These are phyloP conservation scores for Pantelozetes paolii DNA, from an alignment of 2,888 invertebrate species.

Conservation along the genomic window DNA sequence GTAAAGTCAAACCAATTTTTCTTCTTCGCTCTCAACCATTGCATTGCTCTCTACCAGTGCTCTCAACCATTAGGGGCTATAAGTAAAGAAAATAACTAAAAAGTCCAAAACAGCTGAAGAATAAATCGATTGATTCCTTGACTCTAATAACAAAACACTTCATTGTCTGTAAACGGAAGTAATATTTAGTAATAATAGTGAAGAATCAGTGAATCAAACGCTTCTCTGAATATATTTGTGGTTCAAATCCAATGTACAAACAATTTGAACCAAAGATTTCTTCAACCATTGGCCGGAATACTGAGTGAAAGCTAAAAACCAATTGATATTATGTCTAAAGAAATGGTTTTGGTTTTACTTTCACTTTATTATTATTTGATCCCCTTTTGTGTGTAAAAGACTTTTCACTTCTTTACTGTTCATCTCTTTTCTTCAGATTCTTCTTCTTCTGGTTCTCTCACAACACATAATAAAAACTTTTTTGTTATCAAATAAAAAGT, in stretches of 20 bases:
- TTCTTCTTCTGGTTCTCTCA: too few species aligned
- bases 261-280: too few species aligned
- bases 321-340: too few species aligned
- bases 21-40: background rate
- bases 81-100: background rate
- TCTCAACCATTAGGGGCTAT: background rate
- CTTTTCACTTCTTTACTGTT: too few species aligned
- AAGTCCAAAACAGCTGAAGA: background rate
- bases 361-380: too few species aligned
- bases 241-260: too few species aligned
- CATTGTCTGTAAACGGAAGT: background rate
- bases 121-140: background rate
- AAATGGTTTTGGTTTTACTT: too few species aligned
- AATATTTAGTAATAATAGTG: background rate
- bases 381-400: too few species aligned
- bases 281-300: too few species aligned
- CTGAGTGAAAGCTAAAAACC: too few species aligned
- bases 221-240: background rate
- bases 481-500: background rate
- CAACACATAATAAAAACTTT: background rate
- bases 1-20: background rate
- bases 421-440: too few species aligned
- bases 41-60: too few species aligned
- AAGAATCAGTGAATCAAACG: background rate
- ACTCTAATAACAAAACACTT: background rate